Conservation (phyloP, 2,797 vertebrate genomes). For the Trichosurus vulpecula region DNA sequence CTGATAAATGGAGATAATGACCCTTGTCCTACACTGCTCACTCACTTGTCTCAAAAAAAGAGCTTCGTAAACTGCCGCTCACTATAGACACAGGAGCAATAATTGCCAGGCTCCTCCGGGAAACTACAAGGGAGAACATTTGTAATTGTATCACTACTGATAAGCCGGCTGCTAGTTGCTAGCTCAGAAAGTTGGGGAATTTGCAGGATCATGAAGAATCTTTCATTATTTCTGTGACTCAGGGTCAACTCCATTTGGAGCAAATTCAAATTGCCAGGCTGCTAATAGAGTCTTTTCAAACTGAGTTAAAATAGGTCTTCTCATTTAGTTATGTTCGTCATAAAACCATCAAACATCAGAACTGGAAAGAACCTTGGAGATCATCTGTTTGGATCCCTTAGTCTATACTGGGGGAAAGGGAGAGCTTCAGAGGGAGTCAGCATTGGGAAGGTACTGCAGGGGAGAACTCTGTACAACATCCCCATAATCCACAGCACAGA, state of each 20-base stretch:
- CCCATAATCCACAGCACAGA: neutral
- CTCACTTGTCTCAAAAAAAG: neutral
- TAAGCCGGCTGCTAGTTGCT: neutral
- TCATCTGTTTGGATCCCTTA: neutral
- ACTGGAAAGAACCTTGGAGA: neutral
- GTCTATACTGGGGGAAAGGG: neutral
- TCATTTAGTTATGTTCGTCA: neutral
- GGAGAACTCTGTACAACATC: conserved; percentile 30
- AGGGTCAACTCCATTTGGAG: conserved; percentile 47
- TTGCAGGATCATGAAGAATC: conserved; percentile 28
- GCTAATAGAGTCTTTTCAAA: neutral
- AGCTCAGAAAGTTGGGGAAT: conserved; percentile 23
- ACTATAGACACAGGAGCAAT: neutral
- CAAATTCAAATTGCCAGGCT: conserved; percentile 7
- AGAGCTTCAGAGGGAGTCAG: conserved; percentile 10
- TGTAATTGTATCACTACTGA: neutral
- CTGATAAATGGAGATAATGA: neutral
- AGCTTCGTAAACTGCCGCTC: neutral
- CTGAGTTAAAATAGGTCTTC: conserved; percentile 45
- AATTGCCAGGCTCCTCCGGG: conserved; percentile 35
- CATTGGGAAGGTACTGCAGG: neutral
- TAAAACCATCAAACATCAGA: neutral
- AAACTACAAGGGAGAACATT: neutral
- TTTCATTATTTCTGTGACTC: neutral
- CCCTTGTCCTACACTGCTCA: neutral